Evolutionary conservation across 2,113 vertebrate species (phyloP).

Genomic region (Bos javanicus): DNA sequence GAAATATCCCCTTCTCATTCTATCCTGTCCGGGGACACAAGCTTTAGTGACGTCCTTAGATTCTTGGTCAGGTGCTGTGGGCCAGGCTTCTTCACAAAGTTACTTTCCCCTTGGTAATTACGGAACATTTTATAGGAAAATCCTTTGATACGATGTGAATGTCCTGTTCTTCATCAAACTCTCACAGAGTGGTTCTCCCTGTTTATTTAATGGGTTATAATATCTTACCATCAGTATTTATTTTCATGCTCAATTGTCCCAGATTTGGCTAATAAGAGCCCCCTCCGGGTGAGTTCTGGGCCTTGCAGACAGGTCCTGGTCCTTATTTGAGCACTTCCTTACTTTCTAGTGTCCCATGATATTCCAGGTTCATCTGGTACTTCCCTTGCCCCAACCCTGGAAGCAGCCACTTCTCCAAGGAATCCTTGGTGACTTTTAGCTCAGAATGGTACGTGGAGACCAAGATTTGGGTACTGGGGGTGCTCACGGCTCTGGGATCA

Average conservation of each 20-base stretch:
- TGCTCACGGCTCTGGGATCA: background rate
- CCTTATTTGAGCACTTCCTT: background rate
- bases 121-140: background rate
- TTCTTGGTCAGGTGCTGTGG: background rate
- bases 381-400: background rate
- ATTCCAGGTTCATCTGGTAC: background rate
- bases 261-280: background rate
- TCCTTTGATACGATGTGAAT: background rate
- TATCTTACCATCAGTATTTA: background rate
- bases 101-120: background rate
- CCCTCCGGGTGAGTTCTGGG: background rate
- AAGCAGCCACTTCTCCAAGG: background rate
- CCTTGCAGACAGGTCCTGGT: background rate
- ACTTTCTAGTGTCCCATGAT: background rate
- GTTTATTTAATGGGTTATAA: background rate
- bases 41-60: background rate
- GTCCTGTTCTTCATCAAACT: background rate
- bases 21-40: fast-evolving
- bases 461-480: background rate
- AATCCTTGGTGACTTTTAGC: background rate
- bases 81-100: background rate
- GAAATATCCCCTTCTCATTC: background rate
- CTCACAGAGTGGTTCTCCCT: background rate
- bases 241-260: background rate
- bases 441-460: background rate